Conservation (phyloP, 2,888 invertebrate genomes). For the Rhamphomyia laevipes region DNA sequence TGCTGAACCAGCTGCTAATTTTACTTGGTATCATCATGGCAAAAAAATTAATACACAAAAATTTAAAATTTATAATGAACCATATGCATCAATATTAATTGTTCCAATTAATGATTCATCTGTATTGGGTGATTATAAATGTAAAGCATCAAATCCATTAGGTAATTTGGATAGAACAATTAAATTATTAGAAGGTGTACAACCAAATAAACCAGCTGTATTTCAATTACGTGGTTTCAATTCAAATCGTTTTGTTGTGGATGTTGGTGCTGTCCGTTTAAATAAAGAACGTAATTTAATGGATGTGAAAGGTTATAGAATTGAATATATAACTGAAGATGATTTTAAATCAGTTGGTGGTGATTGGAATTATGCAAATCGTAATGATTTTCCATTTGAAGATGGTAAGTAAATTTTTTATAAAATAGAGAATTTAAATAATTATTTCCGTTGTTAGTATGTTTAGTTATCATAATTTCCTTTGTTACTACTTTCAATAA, state of each 20-base stretch:
- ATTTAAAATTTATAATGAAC: slow-evolving; percentile 27
- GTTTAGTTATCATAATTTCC: no score
- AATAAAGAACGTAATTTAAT: slow-evolving; percentile 26
- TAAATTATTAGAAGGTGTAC: slow-evolving; percentile 40
- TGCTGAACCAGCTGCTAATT: slow-evolving; percentile 44
- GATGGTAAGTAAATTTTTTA: slow-evolving; percentile 31
- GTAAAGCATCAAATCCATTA: slow-evolving; percentile 41
- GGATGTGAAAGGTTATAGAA: slow-evolving; percentile 36
- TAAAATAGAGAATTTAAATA: no score
- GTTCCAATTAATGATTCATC: slow-evolving; percentile 26
- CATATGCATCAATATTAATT: slow-evolving; percentile 30
- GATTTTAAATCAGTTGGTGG: slow-evolving; percentile 32
- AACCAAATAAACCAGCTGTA: slow-evolving; percentile 40
- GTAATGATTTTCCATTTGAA: slow-evolving; percentile 32
- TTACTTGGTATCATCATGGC: slow-evolving; percentile 39
- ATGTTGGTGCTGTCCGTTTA: slow-evolving; percentile 29
- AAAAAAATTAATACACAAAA: slow-evolving; percentile 29
- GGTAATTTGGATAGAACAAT: slow-evolving; percentile 41
- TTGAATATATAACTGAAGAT: slow-evolving; percentile 32
- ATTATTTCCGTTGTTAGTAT: no score
- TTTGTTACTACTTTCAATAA: no score
- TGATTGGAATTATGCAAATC: slow-evolving; percentile 35
- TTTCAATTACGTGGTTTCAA: slow-evolving; percentile 34
- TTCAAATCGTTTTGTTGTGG: slow-evolving; percentile 37
- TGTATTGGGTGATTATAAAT: slow-evolving; percentile 43